Evolutionary conservation across 1,140 invertebrate species (phyloP).

Genomic region (Drosophila arizonae): DNA sequence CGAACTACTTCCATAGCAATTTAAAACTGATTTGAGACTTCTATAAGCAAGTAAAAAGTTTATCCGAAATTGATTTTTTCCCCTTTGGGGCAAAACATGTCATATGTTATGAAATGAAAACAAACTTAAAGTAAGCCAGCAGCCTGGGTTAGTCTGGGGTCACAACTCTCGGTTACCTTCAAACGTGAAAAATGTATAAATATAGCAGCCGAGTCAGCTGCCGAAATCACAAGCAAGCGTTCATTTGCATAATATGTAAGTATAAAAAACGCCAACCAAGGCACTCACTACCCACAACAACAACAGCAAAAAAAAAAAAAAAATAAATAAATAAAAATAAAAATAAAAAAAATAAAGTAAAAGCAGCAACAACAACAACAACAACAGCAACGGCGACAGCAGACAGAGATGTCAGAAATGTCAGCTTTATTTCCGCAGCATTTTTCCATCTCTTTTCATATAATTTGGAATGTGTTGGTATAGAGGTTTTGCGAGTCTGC

Average conservation of each 20-base stretch:
- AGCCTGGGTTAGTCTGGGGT: not conserved
- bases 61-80: no score
- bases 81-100: no score
- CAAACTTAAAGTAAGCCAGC: conserved; percentile 9
- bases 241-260: conserved; percentile 76
- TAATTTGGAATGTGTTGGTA: conserved; percentile 33
- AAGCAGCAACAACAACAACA: not conserved
- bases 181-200: conserved; percentile 34
- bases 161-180: conserved; percentile 26
- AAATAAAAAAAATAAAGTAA: not conserved
- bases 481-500: conserved; percentile 14
- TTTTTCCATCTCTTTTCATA: conserved; percentile 59
- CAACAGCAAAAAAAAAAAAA: conserved; percentile 5
- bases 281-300: conserved; percentile 46
- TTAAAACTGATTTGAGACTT: no score
- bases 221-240: conserved; percentile 71
- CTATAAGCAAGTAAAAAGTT: no score
- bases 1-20: no score
- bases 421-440: conserved; percentile 38
- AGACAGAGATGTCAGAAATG: conserved; percentile 13
- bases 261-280: conserved; percentile 22
- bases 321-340: not conserved
- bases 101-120: not conserved
- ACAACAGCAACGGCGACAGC: conserved; percentile 31
- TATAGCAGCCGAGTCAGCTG: conserved; percentile 14